Conservation (phyloP, 2,797 vertebrate genomes). For the Silurus lanzhouensis region DNA sequence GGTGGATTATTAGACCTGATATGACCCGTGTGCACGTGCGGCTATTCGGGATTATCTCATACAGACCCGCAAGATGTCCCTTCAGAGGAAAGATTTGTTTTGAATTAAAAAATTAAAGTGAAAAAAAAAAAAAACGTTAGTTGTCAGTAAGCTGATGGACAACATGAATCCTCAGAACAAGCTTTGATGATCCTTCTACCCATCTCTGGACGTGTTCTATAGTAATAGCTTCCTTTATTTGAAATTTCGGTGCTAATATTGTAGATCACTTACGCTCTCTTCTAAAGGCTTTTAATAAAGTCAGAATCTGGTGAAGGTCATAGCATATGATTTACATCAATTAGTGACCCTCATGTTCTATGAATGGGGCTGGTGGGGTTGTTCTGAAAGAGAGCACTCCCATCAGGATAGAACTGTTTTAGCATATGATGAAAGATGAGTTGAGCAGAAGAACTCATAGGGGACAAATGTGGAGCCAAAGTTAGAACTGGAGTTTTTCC, state of each 20-base stretch:
- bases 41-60: constrained; percentile 11
- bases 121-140: background rate
- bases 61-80: background rate
- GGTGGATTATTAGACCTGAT: background rate
- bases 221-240: background rate
- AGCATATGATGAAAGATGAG: background rate
- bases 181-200: background rate
- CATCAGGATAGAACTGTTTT: background rate
- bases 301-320: background rate
- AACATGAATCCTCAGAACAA: background rate
- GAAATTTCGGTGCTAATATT: background rate
- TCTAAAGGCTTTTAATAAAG: too few species aligned
- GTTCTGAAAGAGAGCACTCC: background rate
- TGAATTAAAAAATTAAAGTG: background rate
- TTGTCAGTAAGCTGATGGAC: background rate
- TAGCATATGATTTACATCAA: background rate
- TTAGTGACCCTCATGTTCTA: background rate
- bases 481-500: background rate
- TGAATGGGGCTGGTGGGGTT: background rate
- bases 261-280: background rate
- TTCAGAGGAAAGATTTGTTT: background rate
- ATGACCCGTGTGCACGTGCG: background rate
- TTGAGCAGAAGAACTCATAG: background rate
- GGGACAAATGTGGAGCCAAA: background rate
- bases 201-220: background rate